Conservation (phyloP, 2,113 vertebrate species). For the Coryphaenoides rupestris region DNA sequence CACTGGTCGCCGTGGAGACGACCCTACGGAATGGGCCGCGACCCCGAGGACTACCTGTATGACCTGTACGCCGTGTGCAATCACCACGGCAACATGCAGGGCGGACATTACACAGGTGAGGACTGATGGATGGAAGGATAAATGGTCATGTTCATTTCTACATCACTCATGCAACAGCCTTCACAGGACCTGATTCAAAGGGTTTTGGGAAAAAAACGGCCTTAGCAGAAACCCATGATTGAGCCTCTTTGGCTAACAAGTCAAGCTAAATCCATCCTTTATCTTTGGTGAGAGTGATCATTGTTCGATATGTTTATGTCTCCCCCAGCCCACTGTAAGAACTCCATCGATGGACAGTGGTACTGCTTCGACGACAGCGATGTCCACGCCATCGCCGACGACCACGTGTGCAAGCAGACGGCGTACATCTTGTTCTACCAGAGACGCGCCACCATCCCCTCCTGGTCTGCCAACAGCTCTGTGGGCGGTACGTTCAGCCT, state of each 20-base stretch:
- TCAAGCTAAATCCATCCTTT: too few species aligned
- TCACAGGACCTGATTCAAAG: too few species aligned
- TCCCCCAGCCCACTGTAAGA: constrained; percentile 90
- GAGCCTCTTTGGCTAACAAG: too few species aligned
- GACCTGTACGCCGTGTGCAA: constrained; percentile 97
- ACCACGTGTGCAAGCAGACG: constrained; percentile 89
- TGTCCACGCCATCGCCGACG: constrained; percentile 87
- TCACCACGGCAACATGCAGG: constrained; percentile 97
- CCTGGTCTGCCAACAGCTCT: constrained; percentile 97
- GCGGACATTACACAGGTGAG: constrained; percentile 94
- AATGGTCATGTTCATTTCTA: too few species aligned
- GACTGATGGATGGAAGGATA: neutral
- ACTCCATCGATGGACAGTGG: constrained; percentile 96
- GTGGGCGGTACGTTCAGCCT: constrained; percentile 81
- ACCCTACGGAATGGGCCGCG: constrained; percentile 86
- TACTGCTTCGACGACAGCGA: constrained; percentile 98
- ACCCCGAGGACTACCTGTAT: constrained; percentile 93
- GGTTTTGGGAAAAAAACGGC: too few species aligned
- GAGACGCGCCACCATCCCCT: constrained; percentile 88
- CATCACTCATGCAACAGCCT: too few species aligned
- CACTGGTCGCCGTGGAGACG: constrained; percentile 95
- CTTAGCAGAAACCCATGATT: too few species aligned
- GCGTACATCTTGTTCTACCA: constrained; percentile 98
- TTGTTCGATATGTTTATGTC: constrained; percentile 7
- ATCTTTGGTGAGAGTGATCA: too few species aligned